Evolutionary conservation across 1,140 invertebrate species (phyloP), one percentile per base, ranked within the genome.

Genomic region (Harpegnathos saltator): DNA sequence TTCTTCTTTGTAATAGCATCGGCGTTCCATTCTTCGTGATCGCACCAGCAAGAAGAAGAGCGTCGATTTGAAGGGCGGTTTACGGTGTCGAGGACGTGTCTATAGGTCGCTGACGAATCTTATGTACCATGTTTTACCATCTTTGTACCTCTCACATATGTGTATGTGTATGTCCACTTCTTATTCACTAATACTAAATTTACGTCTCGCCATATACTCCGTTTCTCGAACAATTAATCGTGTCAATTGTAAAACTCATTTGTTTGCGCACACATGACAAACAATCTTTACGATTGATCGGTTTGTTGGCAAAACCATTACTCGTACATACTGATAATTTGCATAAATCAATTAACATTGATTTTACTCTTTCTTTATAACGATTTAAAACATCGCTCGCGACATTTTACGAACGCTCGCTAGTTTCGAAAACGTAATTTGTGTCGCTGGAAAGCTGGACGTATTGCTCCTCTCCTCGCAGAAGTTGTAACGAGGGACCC

Each of bases 381-480:
- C 24, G 24, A 69, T 44, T 69, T 58, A 58, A 71, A 80, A 58
- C 24, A 44, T 68, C 75, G 33, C 65, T 17, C 54, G 24, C 52
- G 48, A 66, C 56, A 77, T 66, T 77, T 77, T 54, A 66, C 74
- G 29, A 38, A n/a, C 44, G 52, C 54, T 48, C 12, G 19, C 66
- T 69, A 83, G 62, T 72, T 78, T 87, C 54, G 73, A 82, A 83
- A 85, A 84, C 73, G 85, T 89, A 89, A 88, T 90, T 90, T 83
- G 85, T 88, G 82, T 89, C 75, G 74, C 58, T 82, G 59, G 75
- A 83, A 74, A 71, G 65, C 73, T 54, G 78, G 69, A 83, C 74
- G 84, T 86, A 90, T 90, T 89, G 87, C 88, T 90, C 88, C 87
- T 90, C 82, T 84, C 83, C 83, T 85, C 72, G 83, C 83, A 85